Percentiles rank a stretch among this genome's conserved stretches.
Evolutionary conservation across 2,797 vertebrate species (phyloP).

Genomic region (Amblyopsis hoosieri): DNA sequence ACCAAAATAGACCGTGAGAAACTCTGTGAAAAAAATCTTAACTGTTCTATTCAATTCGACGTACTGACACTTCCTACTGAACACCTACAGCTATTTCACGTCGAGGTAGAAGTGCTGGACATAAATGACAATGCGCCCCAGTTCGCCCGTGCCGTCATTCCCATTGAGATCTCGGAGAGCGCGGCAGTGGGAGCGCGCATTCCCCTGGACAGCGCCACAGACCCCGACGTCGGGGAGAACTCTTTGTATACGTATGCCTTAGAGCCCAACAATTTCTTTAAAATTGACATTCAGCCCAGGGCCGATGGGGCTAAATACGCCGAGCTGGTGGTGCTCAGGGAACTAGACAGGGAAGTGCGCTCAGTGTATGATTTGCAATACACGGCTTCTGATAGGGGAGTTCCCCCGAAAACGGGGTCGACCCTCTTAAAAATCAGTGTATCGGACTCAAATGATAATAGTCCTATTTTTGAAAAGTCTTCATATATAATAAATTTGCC

Average conservation of each 20-base stretch:
- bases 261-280: conserved; percentile 88
- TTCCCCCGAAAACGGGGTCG: conserved; percentile 88
- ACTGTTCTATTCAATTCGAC: conserved; percentile 96
- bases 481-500: conserved; percentile 87
- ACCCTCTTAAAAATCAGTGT: conserved; percentile 91
- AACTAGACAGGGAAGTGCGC: conserved; percentile 90
- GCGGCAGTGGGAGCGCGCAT: conserved; percentile 91
- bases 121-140: conserved; percentile 96
- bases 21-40: conserved; percentile 93
- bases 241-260: conserved; percentile 91
- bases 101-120: conserved; percentile 94
- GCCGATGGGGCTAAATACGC: conserved; percentile 93
- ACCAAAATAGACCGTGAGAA: conserved; percentile 94
- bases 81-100: conserved; percentile 93
- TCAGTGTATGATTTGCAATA: conserved; percentile 91
- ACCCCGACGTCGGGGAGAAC: conserved; percentile 95
- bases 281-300: conserved; percentile 89
- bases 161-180: conserved; percentile 94
- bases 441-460: conserved; percentile 96
- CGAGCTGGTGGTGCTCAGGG: conserved; percentile 89
- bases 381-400: conserved; percentile 91
- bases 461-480: conserved; percentile 88
- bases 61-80: conserved; percentile 95
- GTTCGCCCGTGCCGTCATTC: conserved; percentile 89
- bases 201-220: conserved; percentile 93